phyloP scores from a whole-genome alignment of 2,113 vertebrate genomes.

The Coracopsis vasa region DNA sequence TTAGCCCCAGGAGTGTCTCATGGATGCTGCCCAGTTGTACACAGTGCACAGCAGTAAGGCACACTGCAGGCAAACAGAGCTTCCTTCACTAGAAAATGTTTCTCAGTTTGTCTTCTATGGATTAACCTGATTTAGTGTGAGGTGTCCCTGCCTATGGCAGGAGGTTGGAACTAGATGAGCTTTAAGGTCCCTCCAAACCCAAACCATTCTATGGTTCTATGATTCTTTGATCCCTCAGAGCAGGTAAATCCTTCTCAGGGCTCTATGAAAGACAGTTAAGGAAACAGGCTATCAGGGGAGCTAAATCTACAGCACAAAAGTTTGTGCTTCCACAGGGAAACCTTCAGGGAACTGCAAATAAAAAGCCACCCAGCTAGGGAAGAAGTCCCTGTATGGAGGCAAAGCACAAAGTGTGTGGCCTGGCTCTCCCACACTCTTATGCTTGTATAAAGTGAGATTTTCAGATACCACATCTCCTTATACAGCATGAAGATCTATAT shows the following conservation, averaged over 20 bases:
- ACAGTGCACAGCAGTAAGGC: not conserved
- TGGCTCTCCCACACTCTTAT: not conserved
- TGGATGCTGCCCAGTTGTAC: not conserved
- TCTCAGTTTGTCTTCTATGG: not conserved
- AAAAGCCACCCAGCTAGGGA: not conserved
- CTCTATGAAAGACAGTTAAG: not conserved
- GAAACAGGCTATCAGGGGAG: not conserved
- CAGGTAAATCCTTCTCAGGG: not conserved
- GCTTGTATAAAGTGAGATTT: not conserved
- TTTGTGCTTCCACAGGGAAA: not conserved
- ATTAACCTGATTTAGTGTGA: not conserved
- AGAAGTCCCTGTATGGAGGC: not conserved
- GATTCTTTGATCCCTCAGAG: not conserved
- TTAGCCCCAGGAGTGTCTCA: not conserved
- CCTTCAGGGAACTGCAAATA: not conserved
- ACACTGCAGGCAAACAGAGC: not conserved
- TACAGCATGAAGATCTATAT: not conserved
- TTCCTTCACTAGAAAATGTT: not conserved
- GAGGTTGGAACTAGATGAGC: not conserved
- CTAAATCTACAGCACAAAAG: not conserved
- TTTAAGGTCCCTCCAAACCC: not conserved
- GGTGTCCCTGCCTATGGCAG: not conserved
- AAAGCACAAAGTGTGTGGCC: not conserved
- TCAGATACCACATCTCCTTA: not conserved
- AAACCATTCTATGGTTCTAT: not conserved